phyloP scores from a whole-genome alignment of 2,888 invertebrate genomes.

The Caradrina kadenii region DNA sequence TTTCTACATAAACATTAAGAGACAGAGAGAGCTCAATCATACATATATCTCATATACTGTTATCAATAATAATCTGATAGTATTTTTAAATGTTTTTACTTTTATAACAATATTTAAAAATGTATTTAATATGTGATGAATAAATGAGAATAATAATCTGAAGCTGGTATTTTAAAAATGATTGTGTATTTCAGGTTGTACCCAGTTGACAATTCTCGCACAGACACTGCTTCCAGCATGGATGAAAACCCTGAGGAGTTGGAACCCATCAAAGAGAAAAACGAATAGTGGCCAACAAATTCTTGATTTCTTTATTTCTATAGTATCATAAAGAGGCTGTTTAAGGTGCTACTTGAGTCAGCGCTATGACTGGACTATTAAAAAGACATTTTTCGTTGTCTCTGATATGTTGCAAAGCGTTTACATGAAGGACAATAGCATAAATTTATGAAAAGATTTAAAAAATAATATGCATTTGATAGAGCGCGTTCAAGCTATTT shows the following conservation, averaged over 20 bases:
- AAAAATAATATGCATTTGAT: conserved; percentile 26
- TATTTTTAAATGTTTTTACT: too few relatives aligned
- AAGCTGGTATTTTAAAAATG: not conserved
- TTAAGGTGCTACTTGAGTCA: conserved; percentile 60
- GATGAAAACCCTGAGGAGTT: conserved; percentile 84
- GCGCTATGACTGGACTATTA: conserved; percentile 43
- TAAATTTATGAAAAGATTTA: conserved; percentile 5
- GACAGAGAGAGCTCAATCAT: too few relatives aligned
- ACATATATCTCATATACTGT: too few relatives aligned
- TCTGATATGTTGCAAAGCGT: conserved; percentile 29
- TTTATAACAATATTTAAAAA: too few relatives aligned
- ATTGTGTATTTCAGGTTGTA: conserved; percentile 92
- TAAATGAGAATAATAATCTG: not conserved
- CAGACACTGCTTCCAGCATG: conserved; percentile 92
- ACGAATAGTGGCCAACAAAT: conserved; percentile 70
- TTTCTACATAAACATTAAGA: too few relatives aligned
- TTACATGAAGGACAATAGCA: not conserved
- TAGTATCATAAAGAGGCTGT: conserved; percentile 63
- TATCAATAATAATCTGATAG: too few relatives aligned
- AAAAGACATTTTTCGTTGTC: conserved; percentile 28
- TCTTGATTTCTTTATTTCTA: conserved; percentile 26
- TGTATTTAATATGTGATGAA: too few relatives aligned
- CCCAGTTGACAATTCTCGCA: conserved; percentile 97
- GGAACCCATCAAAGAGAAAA: conserved; percentile 77
- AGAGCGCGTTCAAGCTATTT: conserved; percentile 15